Base-by-base conservation (phyloP, 2,113 vertebrate species). In the Xenopus laevis region DNA sequence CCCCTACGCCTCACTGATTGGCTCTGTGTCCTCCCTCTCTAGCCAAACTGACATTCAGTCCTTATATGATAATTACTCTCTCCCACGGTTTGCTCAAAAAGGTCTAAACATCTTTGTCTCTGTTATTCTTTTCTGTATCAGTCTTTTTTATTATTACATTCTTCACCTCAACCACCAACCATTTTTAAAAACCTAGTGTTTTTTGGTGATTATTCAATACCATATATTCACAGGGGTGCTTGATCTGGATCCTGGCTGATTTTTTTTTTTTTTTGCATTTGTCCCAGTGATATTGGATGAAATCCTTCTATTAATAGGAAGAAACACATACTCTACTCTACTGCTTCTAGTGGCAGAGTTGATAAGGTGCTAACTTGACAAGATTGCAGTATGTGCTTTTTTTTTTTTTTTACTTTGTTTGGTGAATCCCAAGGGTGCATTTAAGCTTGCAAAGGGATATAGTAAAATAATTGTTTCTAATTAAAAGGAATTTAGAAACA, bases 21-120 rank as follows among this genome's bases (percentile, higher is more conserved):
- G 89, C 87, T 92, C 91, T 90, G 88, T 91, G 87, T 91, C 89
- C 84, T 92, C 85, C 88, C 91, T 94, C 89, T 94, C 90, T 93
- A 94, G 91, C 91, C 90, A 92, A 93, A 89, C 90, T 87, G 87
- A 84, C 79, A 90, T 86, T 89, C 88, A 91, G 86, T 85, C 85
- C 85, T 88, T 91, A 91, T 91, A 91, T 90, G 87, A 93, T 92
- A 93, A 92, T 91, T 87, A 84, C 86, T 93, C 92, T 88, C 89
- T 93, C 88, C 89, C 92, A 95, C 86, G 78, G 87, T 90, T 90
- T 86, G 87, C 88, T 89, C 89, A 82, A 89, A 91, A 93, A 92
- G 91, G 87, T 90, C 89, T 91, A 91, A 92, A 92, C 88, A 88
- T 93, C 91, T 93, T 91, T 89, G 83, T 89, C 89, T 85, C 79